A percentile compares a stretch with the other conserved stretches of the same genome.
Conservation (phyloP, 2,888 invertebrate genomes). For the Thymelicus lineola region DNA sequence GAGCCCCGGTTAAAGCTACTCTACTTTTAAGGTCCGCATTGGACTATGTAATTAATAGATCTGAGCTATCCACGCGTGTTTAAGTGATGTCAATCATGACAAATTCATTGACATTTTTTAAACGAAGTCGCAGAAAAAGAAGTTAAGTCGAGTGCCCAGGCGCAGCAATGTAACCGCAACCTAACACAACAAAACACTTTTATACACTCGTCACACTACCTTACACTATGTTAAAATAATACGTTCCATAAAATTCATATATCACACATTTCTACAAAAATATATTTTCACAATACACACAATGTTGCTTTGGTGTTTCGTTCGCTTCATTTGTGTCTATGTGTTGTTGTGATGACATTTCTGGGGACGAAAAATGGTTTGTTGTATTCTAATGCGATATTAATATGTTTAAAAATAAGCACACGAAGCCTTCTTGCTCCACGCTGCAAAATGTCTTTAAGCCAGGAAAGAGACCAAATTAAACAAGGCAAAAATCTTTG, state of each 20-base stretch:
- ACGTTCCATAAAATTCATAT: background rate
- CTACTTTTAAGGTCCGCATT: background rate
- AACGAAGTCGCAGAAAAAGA: too few species aligned
- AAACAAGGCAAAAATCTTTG: background rate
- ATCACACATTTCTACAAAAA: background rate
- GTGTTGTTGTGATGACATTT: conserved; percentile 17
- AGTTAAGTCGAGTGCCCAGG: background rate
- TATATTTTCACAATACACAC: too few species aligned
- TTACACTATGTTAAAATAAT: background rate
- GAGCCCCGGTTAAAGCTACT: background rate
- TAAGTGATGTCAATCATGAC: too few species aligned
- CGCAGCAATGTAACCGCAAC: conserved; percentile 1
- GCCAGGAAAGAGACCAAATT: background rate
- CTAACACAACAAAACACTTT: background rate
- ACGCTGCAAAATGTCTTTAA: background rate
- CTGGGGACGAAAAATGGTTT: background rate
- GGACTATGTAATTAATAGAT: background rate
- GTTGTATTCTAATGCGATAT: background rate
- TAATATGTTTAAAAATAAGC: background rate
- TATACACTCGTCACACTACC: background rate
- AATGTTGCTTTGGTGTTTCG: conserved; percentile 30
- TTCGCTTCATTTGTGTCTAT: conserved; percentile 28
- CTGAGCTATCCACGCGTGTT: too few species aligned
- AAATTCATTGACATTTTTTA: too few species aligned
- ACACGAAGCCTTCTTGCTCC: background rate